Evolutionary conservation across 2,888 invertebrate genomes (phyloP).

Genomic region (Ephialtes manifestator): DNA sequence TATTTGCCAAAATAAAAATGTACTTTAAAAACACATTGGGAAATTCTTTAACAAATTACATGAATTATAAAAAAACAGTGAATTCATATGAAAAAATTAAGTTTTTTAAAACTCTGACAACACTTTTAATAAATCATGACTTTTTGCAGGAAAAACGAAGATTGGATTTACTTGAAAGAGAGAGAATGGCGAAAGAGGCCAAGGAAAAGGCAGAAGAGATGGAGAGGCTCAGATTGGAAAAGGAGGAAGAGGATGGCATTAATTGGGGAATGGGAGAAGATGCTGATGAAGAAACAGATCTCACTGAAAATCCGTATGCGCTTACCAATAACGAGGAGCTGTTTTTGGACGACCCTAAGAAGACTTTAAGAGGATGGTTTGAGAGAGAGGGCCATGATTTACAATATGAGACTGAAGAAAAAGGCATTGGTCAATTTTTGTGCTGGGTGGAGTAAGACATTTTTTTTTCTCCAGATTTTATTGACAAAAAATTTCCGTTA

Average conservation of each 20-base stretch:
- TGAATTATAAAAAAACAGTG: too few relatives aligned
- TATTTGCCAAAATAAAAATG: too few relatives aligned
- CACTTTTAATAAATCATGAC: background rate
- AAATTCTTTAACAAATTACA: background rate
- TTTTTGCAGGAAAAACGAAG: conserved; percentile 77
- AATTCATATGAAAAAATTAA: too few relatives aligned
- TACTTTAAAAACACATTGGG: too few relatives aligned
- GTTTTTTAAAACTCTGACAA: too few relatives aligned
- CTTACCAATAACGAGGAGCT: conserved; percentile 94
- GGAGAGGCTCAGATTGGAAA: conserved; percentile 86
- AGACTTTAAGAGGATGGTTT: conserved; percentile 96
- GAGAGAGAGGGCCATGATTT: conserved; percentile 96
- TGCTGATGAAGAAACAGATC: conserved; percentile 94
- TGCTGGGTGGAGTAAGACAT: conserved; percentile 90
- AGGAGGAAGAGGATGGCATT: conserved; percentile 91
- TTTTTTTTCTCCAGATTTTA: background rate
- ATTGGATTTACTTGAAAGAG: conserved; percentile 82
- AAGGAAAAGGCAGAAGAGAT: conserved; percentile 87
- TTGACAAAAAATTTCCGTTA: conserved; percentile 22
- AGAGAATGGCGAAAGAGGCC: conserved; percentile 85
- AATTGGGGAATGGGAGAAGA: conserved; percentile 99
- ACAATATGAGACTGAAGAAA: conserved; percentile 95
- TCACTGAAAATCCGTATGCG: conserved; percentile 94
- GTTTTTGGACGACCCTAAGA: conserved; percentile 97
- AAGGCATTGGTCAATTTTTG: conserved; percentile 94